A percentile compares a stretch with the other conserved stretches of the same genome.
These are phyloP conservation scores for Uropsilus gracilis DNA, from an alignment of 2,113 vertebrate genomes.

Conservation along the genomic window DNA sequence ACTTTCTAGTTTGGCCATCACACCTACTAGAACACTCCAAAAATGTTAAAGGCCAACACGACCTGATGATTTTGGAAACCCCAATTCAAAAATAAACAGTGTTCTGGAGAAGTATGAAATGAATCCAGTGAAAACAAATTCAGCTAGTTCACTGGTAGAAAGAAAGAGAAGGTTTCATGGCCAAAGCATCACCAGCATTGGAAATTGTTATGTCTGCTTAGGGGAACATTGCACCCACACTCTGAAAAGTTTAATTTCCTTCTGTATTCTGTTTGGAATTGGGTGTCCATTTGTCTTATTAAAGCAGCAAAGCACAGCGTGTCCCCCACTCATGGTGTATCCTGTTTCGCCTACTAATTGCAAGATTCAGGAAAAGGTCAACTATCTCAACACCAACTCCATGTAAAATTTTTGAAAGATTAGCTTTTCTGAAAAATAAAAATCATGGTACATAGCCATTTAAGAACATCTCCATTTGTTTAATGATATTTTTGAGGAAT, in stretches of 20 bases:
- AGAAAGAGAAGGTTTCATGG: neutral
- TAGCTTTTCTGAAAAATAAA: neutral
- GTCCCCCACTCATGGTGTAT: neutral
- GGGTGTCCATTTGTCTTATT: neutral
- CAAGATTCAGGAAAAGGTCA: constrained; percentile 48
- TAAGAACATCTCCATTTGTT: neutral
- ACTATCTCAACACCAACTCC: neutral
- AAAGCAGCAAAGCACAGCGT: neutral
- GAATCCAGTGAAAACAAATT: neutral
- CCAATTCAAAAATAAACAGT: neutral
- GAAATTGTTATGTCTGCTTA: neutral
- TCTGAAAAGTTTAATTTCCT: neutral
- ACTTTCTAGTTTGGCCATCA: neutral
- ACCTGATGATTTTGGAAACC: neutral
- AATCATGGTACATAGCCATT: neutral
- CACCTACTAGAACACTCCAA: neutral
- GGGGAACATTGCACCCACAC: neutral
- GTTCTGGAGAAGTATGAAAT: neutral
- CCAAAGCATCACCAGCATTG: neutral
- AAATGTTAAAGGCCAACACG: neutral
- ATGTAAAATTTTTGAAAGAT: neutral
- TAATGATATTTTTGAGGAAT: neutral
- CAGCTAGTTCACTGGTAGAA: neutral
- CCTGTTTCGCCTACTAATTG: constrained; percentile 6
- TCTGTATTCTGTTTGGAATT: neutral